A percentile compares a stretch with the other conserved stretches of the same genome.
Conservation (phyloP, 2,888 invertebrate genomes). For the Rugalucina vietnamica region DNA sequence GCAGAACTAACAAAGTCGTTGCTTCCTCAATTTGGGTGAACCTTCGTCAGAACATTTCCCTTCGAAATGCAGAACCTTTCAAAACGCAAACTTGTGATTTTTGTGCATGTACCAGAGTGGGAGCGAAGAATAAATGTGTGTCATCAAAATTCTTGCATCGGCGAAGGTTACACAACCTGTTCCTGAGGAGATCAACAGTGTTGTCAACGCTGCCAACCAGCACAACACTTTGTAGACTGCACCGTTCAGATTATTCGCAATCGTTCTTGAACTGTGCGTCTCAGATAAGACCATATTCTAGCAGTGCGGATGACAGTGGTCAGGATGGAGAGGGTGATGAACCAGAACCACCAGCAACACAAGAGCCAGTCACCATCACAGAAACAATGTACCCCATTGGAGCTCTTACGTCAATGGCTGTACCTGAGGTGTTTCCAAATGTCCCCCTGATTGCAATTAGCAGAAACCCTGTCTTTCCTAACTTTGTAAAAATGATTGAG, state of each 20-base stretch:
- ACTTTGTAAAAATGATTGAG: slow-evolving; percentile 98
- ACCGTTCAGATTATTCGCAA: background rate
- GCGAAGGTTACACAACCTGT: background rate
- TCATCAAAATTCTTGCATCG: slow-evolving; percentile 22
- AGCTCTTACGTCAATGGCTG: slow-evolving; percentile 93
- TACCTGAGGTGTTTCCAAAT: slow-evolving; percentile 98
- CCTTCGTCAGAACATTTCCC: background rate
- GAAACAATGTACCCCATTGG: slow-evolving; percentile 53
- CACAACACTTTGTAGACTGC: background rate
- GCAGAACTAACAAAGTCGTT: slow-evolving; percentile 6
- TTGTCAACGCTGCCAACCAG: background rate
- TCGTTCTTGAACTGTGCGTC: background rate
- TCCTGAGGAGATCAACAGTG: background rate
- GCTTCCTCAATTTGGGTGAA: background rate
- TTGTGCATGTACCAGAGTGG: background rate
- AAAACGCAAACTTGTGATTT: background rate
- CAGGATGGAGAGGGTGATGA: slow-evolving; percentile 38
- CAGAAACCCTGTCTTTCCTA: slow-evolving; percentile 98
- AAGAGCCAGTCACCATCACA: slow-evolving; percentile 5
- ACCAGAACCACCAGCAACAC: background rate
- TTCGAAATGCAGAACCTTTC: background rate
- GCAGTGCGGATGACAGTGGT: background rate
- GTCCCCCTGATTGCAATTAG: slow-evolving; percentile 97
- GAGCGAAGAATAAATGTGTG: background rate
- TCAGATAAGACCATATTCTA: background rate